Evolutionary conservation across 2,113 vertebrate species (phyloP).

Genomic region (Sturnus vulgaris): DNA sequence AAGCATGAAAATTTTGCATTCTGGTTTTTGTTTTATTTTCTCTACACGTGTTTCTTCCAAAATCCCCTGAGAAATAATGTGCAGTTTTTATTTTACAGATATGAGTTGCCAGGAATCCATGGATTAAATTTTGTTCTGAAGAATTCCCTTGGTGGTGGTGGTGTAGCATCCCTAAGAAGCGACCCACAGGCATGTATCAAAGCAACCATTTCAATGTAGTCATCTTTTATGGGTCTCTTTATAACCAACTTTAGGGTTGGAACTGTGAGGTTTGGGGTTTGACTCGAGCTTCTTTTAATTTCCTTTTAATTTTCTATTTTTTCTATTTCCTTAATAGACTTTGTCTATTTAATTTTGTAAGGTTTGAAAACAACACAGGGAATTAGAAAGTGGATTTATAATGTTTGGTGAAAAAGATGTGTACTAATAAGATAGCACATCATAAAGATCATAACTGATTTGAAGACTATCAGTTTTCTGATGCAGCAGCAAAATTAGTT

Average conservation of each 20-base stretch:
- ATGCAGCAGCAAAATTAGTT: background rate
- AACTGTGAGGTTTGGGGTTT: background rate
- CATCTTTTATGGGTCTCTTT: background rate
- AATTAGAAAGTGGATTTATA: background rate
- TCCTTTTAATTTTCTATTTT: background rate
- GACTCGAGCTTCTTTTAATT: background rate
- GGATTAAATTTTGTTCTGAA: constrained; percentile 85
- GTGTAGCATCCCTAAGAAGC: constrained; percentile 83
- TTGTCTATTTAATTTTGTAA: background rate
- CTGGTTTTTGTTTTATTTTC: background rate
- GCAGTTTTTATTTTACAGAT: constrained; percentile 67
- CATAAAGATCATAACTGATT: background rate
- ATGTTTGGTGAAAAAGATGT: background rate
- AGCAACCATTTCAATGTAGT: background rate
- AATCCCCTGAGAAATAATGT: background rate
- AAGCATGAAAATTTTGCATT: background rate
- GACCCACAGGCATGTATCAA: constrained; percentile 81
- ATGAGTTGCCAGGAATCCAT: constrained; percentile 81
- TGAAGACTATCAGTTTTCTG: background rate
- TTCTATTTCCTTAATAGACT: background rate
- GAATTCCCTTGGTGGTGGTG: constrained; percentile 83
- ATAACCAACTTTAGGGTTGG: background rate
- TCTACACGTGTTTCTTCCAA: background rate
- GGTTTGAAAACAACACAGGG: background rate
- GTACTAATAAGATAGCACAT: background rate